Evolutionary conservation across 2,113 vertebrate species (phyloP).

Genomic region (Suricata suricatta): DNA sequence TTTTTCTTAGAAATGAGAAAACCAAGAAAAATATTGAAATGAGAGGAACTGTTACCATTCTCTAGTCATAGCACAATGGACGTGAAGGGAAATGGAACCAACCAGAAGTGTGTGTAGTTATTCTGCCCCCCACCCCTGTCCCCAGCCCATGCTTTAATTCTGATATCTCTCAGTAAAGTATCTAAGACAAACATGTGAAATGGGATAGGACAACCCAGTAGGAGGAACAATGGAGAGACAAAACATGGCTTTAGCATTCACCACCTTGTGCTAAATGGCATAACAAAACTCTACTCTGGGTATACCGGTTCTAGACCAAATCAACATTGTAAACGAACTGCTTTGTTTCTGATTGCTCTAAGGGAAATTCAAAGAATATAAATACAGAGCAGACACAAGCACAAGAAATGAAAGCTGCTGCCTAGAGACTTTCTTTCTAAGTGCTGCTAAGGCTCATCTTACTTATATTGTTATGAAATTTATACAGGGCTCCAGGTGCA

Average conservation of each 20-base stretch:
- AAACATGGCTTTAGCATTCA: not conserved
- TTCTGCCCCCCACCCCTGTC: fast-evolving
- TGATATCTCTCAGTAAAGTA: not conserved
- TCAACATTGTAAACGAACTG: slow-evolving; percentile 49
- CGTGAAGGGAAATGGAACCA: not conserved
- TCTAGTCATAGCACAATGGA: not conserved
- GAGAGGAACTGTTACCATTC: not conserved
- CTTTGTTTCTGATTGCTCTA: slow-evolving; percentile 26
- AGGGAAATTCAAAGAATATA: slow-evolving; percentile 46
- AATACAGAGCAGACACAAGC: slow-evolving; percentile 30
- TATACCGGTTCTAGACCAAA: not conserved
- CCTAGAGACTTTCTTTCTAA: not conserved
- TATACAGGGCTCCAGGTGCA: not conserved
- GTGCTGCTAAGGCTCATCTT: not conserved
- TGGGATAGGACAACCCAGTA: not conserved
- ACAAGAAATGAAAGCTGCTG: slow-evolving; percentile 28
- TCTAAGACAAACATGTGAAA: not conserved
- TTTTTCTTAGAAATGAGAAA: not conserved
- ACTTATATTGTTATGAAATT: not conserved
- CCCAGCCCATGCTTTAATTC: not conserved
- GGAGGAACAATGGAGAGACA: not conserved
- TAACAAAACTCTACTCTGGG: not conserved
- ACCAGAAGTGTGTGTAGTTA: not conserved
- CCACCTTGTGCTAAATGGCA: not conserved
- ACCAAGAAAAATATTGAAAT: not conserved